Evolutionary conservation across 2,113 vertebrate genomes (phyloP).

Genomic region (Pluvialis apricaria): DNA sequence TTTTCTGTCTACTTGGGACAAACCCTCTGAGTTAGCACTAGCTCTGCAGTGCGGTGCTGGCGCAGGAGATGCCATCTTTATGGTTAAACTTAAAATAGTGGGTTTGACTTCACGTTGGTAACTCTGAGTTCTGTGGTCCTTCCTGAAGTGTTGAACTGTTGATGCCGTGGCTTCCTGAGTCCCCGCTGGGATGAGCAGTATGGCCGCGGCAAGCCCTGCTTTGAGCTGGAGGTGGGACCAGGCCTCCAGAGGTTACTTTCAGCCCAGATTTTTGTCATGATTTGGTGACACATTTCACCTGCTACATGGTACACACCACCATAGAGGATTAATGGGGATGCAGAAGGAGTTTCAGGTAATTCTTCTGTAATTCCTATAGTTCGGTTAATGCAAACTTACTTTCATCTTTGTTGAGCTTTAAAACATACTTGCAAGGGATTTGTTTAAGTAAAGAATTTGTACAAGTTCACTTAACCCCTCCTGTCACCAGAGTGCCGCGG

Average conservation of each 20-base stretch:
- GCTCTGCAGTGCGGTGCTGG: not conserved
- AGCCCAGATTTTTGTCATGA: not conserved
- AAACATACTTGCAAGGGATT: not conserved
- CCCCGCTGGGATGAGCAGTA: no score
- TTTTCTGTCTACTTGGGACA: not conserved
- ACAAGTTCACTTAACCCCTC: not conserved
- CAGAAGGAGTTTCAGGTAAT: not conserved
- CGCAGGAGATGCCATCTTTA: not conserved
- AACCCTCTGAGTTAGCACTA: not conserved
- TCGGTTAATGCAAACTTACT: not conserved
- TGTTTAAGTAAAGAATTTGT: not conserved
- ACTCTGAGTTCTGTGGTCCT: not conserved
- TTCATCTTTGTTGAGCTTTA: not conserved
- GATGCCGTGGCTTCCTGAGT: not conserved
- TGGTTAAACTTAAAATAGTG: not conserved
- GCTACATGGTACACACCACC: not conserved
- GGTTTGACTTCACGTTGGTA: not conserved
- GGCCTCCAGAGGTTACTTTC: not conserved
- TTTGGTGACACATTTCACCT: not conserved
- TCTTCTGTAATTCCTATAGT: not conserved
- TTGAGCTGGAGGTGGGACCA: no score
- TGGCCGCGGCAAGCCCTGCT: not conserved
- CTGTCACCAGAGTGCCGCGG: not conserved
- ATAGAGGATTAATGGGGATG: accelerated
- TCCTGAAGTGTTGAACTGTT: not conserved